Evolutionary conservation across 2,113 vertebrate species (phyloP), one percentile per base, ranked within the genome.

Genomic region (Octodon degus): DNA sequence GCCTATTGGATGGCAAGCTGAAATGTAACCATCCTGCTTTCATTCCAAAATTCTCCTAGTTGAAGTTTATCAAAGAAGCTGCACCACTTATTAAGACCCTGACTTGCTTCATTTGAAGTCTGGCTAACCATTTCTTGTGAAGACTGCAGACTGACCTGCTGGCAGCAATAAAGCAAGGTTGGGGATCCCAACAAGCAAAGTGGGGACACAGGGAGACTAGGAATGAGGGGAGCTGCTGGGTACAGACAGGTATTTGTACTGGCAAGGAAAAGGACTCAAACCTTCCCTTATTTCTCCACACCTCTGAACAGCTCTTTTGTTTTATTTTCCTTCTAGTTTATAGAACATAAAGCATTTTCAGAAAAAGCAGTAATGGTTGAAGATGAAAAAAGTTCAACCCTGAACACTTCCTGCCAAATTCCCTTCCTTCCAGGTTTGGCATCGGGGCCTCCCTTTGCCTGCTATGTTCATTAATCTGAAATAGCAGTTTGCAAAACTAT

Each of bases 41-140:
- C 74, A 43, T 8, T 25, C 30, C 9, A 47, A 83, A 47, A 80
- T 43, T 55, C 65, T 76, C 53, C 93, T 55, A 24, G 70, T 58
- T 30, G 63, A 93, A 94, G 65, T 32, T 82, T 83, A 82, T 88
- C 81, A 85, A 60, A 88, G 77, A 77, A 9, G 6, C 74, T 50
- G 5, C 10, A 5, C 27, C 55, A 81, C 32, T 68, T 88, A 62
- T 2, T 19, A 53, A 93, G 34, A 58, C 43, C 63, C n/a, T 43
- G 50, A 53, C 34, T 84, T 68, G 40, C 16, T 82, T 60, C 53
- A n/a, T n/a, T 84, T 94, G 62, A 94, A 65, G 84, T 91, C 3
- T 27, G 40, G 37, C 67, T 83, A 79, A 92, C 92, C 72, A 63
- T 83, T 92, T 90, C 53, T 43, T 70, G 86, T 76, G 72, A 62